Percentiles rank a stretch among this genome's conserved stretches.
Conservation (phyloP, 2,797 vertebrate genomes). For the Liasis olivaceus region DNA sequence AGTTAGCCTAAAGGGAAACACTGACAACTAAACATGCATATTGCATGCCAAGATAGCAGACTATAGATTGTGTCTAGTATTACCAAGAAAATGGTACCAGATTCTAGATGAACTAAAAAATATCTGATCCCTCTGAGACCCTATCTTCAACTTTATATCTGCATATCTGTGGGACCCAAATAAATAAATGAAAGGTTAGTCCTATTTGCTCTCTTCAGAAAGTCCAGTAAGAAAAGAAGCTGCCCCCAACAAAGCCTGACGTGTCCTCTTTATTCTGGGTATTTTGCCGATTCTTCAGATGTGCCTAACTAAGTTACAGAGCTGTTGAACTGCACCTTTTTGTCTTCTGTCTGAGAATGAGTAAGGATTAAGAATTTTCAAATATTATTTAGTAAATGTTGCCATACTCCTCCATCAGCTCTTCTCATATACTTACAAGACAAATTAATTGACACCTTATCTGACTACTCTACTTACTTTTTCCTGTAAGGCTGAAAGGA, state of each 20-base stretch:
- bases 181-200: neutral
- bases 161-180: conserved; percentile 40
- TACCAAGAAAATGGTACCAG: neutral
- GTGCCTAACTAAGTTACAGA: conserved; percentile 48
- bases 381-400: conserved; percentile 29
- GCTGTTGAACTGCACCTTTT: conserved; percentile 20
- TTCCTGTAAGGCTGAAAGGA: neutral
- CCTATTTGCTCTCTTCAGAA: conserved; percentile 36
- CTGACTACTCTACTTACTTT: neutral
- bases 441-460: neutral
- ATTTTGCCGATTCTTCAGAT: conserved; percentile 60
- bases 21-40: conserved; percentile 45
- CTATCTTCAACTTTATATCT: conserved; percentile 59
- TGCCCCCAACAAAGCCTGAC: conserved; percentile 38
- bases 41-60: conserved; percentile 34
- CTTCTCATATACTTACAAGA: neutral
- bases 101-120: conserved; percentile 11
- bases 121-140: conserved; percentile 16
- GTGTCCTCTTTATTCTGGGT: conserved; percentile 50
- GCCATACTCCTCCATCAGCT: neutral
- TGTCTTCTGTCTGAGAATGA: conserved; percentile 45
- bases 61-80: neutral
- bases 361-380: conserved; percentile 39
- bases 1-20: conserved; percentile 44
- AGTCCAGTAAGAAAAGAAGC: conserved; percentile 47